Conservation (phyloP, 2,888 invertebrate species). For the Drosophila merina region DNA sequence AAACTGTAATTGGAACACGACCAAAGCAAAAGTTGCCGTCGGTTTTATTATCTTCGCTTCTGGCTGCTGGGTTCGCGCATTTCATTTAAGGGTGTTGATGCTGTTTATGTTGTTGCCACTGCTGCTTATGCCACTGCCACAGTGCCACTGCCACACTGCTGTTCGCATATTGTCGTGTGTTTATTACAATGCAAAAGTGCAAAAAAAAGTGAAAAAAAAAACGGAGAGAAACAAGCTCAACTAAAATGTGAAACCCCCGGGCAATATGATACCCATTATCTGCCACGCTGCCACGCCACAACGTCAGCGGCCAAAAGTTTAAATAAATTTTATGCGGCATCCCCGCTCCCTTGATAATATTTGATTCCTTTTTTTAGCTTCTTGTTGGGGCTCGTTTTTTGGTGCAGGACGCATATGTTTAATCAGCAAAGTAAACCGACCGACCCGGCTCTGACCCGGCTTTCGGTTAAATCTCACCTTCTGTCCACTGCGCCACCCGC, state of each 20-base stretch:
- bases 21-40: conserved; percentile 20
- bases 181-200: conserved; percentile 71
- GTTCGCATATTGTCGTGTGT: conserved; percentile 68
- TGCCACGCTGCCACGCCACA: conserved; percentile 32
- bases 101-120: conserved; percentile 19
- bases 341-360: neutral
- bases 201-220: conserved; percentile 56
- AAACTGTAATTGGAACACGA: conserved; percentile 28
- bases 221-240: conserved; percentile 20
- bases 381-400: conserved; percentile 21
- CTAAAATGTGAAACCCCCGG: conserved; percentile 72
- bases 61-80: conserved; percentile 15
- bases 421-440: conserved; percentile 65
- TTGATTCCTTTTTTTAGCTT: conserved; percentile 6
- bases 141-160: neutral
- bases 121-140: neutral
- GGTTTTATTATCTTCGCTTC: conserved; percentile 36
- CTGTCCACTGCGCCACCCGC: conserved; percentile 8
- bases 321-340: conserved; percentile 71
- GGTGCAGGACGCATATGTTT: conserved; percentile 61
- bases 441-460: conserved; percentile 53
- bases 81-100: conserved; percentile 37
- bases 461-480: conserved; percentile 44
- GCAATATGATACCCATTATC: conserved; percentile 76
- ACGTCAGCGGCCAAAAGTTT: conserved; percentile 44